These are phyloP conservation scores for Melieria crassipennis DNA, from an alignment of 2,888 invertebrate genomes.

Conservation along the genomic window DNA sequence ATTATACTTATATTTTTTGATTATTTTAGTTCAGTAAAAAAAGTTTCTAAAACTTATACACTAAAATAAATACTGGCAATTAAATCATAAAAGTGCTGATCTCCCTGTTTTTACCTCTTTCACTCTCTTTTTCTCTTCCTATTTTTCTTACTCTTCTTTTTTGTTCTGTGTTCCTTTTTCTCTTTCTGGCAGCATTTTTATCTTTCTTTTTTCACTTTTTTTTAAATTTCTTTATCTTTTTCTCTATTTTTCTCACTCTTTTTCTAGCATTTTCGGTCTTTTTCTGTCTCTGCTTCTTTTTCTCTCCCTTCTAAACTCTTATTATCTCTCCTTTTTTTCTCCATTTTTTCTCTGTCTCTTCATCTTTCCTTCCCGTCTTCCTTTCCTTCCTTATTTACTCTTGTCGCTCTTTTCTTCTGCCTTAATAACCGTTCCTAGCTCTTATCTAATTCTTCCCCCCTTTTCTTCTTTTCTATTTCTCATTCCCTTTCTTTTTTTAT, in stretches of 20 bases:
- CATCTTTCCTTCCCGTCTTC: background rate
- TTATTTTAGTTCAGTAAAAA: no score
- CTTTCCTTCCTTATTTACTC: background rate
- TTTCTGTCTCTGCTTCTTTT: background rate
- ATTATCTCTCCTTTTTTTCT: background rate
- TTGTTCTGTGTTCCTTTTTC: background rate
- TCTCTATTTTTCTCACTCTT: background rate
- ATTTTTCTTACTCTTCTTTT: constrained; percentile 48
- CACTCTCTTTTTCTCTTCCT: constrained; percentile 6
- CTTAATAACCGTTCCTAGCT: background rate
- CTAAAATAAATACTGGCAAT: no score
- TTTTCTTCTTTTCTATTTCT: background rate
- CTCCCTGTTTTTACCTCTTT: background rate
- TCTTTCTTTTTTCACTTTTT: background rate
- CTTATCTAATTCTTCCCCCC: background rate
- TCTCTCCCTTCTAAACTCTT: background rate
- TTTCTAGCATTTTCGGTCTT: background rate
- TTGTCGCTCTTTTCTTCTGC: background rate
- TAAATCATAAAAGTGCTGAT: no score
- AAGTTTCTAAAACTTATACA: no score
- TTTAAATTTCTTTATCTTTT: background rate
- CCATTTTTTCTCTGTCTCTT: background rate
- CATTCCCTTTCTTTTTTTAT: background rate
- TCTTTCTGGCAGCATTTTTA: constrained; percentile 4
- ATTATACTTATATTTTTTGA: no score